These are phyloP conservation scores for Gerris lacustris DNA, from an alignment of 2,888 invertebrate genomes.

Conservation along the genomic window DNA sequence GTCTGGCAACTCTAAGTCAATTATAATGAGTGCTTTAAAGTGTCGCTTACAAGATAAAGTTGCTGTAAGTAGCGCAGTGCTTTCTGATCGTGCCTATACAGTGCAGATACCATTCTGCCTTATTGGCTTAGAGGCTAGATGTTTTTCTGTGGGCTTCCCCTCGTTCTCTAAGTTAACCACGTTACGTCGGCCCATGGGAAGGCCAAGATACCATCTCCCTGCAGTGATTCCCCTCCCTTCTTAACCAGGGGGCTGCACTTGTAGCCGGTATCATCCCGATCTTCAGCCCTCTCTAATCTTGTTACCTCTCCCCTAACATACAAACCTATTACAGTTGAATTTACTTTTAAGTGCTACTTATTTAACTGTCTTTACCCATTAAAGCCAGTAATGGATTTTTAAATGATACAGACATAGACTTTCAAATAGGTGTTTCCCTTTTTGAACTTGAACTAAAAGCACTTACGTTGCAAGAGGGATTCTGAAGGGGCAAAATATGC, in stretches of 20 bases:
- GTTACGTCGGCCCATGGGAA: constrained; percentile 1
- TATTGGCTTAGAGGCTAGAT: neutral
- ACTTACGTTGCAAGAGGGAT: too few species aligned
- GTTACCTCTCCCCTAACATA: neutral
- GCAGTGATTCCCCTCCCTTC: neutral
- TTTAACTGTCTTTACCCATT: constrained; percentile 1
- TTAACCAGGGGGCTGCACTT: neutral
- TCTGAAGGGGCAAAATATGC: too few species aligned
- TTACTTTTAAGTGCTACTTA: constrained; percentile 5
- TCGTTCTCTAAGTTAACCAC: neutral
- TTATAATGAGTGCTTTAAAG: neutral
- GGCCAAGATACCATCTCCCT: neutral
- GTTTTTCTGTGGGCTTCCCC: neutral
- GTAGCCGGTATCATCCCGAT: neutral
- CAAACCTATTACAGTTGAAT: neutral
- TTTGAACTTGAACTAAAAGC: too few species aligned
- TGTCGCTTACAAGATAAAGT: neutral
- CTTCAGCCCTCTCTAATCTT: neutral
- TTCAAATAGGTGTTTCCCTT: too few species aligned
- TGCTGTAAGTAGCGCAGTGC: neutral
- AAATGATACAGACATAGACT: too few species aligned
- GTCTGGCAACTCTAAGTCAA: neutral
- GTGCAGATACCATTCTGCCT: neutral
- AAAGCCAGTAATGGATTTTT: neutral
- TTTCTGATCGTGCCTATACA: neutral